Evolutionary conservation across 2,888 invertebrate genomes (phyloP), one percentile per base, ranked within the genome.

Genomic region (Agonopterix subpropinquella): DNA sequence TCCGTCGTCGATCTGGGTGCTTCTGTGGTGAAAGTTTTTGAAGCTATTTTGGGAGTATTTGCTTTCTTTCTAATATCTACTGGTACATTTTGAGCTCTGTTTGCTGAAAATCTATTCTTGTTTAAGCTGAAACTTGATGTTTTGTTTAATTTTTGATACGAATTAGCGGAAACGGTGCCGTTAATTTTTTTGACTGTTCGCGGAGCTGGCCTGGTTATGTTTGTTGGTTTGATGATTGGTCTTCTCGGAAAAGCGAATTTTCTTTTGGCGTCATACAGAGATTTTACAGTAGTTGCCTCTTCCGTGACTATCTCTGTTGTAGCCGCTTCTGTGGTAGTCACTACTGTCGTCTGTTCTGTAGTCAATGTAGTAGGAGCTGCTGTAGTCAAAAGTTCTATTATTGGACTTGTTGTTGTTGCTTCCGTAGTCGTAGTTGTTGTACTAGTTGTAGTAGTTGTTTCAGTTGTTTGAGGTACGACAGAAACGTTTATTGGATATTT

Each of bases 161-260:
- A 52, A 57, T 73, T 77, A 1, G 64, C 53, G 39, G 65, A 50
- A 0, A 65, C 51, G 8, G 80, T 77, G 1, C 64, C 58, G 48
- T 83, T 84, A 11, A 70, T 56, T 64, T 81, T 86, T 48, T 78
- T 80, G 1, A 61, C 50, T 13, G 63, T 54, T 44, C 74, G 67
- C 44, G 70, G 68, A 9, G 55, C 52, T 11, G 65, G 59, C 60
- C 80, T 69, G 0, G 85, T 82, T 5, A 74, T 57, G 53, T 85
- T 86, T 11, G 75, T 70, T 8, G 78, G 54, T 64, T 82, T 85
- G 13, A 77, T 66, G 0, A 78, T 64, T 11, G 79, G 80, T 55
- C 86, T 69, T 57, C 87, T 77, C 18, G 83, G 82, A 52, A 89
- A 85, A 5, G 74, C 75, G 44, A 81, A 84, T 70, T 85, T 89